Evolutionary conservation across 2,888 invertebrate genomes (phyloP), one percentile per base, ranked within the genome.

Genomic region (Habrosyne pyritoides): DNA sequence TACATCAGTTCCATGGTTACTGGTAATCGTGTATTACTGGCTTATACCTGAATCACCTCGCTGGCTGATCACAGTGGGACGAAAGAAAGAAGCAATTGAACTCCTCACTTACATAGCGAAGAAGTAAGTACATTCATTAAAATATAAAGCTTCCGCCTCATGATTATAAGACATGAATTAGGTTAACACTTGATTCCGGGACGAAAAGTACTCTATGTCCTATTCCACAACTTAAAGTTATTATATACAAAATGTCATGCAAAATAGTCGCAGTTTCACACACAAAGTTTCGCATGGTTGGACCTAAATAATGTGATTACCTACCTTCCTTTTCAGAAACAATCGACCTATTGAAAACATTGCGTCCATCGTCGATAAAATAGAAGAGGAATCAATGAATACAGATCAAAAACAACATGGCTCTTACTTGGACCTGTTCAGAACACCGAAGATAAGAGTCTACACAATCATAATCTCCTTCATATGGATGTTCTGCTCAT

Each of bases 21-120:
- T 95, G 33, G 89, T 95, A 5, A 79, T 95, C 42, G 81, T 92
- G 0, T 95, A 94, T 64, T 95, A 94, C 71, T 96, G 95, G 94
- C 73, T 96, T 7, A 86, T 96, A 54, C 96, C 96, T 0, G 97
- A 97, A 86, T 96, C 96, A 2, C 96, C 97, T 0, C 93, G 97
- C 54, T 97, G 96, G 96, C 87, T 97, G 8, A 92, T 96, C 47
- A 94, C 95, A 10, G 93, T 94, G 1, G 96, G 96, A 0, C 93
- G 91, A 60, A 91, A 93, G 54, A 94, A 94, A 26, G 89, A 94
- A 66, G 95, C 96, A 0, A 87, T 95, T 2, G 77, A 85, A 30
- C 83, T 96, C 0, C 82, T 97, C n/a, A 93, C 94, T 53, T 89
- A 91, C 56, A 95, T 95, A 8, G 96, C 96, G 0, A 93, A 87